Percentiles rank a stretch among this genome's conserved stretches.
Conservation (phyloP, 2,113 vertebrate species). For the Mobula hypostoma region DNA sequence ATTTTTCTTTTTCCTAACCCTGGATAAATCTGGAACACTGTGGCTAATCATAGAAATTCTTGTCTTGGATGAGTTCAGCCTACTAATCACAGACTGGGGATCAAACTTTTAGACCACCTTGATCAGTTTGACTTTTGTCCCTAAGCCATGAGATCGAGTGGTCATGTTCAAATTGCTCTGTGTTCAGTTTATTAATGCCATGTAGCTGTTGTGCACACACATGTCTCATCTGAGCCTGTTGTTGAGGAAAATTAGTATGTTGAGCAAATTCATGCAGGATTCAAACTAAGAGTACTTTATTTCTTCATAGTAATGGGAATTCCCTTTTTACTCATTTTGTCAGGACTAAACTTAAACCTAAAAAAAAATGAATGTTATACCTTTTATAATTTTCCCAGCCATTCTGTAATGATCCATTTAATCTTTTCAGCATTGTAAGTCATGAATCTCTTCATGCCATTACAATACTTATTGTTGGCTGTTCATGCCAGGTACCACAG, state of each 20-base stretch:
- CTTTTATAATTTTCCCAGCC: not conserved
- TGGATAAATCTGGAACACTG: no score
- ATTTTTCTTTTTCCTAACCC: not conserved
- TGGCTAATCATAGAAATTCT: not conserved
- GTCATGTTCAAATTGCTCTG: constrained; percentile 13
- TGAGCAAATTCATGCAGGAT: not conserved
- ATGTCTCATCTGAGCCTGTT: constrained; percentile 13
- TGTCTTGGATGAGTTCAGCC: constrained; percentile 8
- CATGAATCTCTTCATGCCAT: not conserved
- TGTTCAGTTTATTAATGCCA: constrained; percentile 4
- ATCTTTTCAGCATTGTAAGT: not conserved
- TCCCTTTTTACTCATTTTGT: not conserved
- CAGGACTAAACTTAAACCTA: not conserved
- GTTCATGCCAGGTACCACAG: not conserved
- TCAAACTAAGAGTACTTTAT: not conserved
- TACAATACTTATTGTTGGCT: not conserved
- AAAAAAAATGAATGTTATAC: not conserved
- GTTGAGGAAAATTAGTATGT: not conserved
- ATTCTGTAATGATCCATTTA: not conserved
- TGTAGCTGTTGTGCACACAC: constrained; percentile 4
- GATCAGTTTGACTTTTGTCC: no score
- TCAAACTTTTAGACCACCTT: constrained; percentile 4
- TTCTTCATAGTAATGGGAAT: not conserved
- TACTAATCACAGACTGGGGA: not conserved
- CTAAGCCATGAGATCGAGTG: not conserved